phyloP scores from a whole-genome alignment of 2,888 invertebrate species.

The Metacarcinus magister region DNA sequence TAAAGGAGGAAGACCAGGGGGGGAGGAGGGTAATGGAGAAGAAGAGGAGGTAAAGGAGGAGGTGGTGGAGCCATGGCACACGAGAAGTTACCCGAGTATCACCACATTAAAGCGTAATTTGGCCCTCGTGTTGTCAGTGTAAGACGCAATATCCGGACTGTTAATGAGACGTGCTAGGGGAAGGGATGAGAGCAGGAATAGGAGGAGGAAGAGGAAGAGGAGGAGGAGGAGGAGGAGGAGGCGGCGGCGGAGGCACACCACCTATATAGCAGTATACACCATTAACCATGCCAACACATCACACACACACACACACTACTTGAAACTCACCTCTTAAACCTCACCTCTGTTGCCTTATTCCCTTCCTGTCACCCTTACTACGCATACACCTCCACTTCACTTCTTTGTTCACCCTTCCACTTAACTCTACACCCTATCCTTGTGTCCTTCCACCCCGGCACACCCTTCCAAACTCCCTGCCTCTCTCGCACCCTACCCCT shows the following conservation, averaged over 20 bases:
- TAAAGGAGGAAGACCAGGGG: background rate
- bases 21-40: background rate
- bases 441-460: background rate
- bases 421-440: background rate
- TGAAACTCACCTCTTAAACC: background rate
- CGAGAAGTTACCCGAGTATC: background rate
- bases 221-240: background rate
- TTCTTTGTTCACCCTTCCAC: background rate
- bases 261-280: no score
- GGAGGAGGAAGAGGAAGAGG: background rate
- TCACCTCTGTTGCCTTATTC: no score
- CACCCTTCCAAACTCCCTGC: background rate
- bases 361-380: background rate
- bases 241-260: background rate
- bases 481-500: background rate
- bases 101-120: slow-evolving; percentile 21
- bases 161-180: background rate
- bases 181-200: background rate
- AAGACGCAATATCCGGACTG: slow-evolving; percentile 37
- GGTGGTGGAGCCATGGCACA: background rate
- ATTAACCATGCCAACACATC: no score
- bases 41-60: slow-evolving; percentile 15
- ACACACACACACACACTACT: background rate
- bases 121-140: slow-evolving; percentile 7
- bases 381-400: background rate